These are phyloP conservation scores for Parapristionchus giblindavisi DNA, from an alignment of 2,888 invertebrate species.

Conservation along the genomic window DNA sequence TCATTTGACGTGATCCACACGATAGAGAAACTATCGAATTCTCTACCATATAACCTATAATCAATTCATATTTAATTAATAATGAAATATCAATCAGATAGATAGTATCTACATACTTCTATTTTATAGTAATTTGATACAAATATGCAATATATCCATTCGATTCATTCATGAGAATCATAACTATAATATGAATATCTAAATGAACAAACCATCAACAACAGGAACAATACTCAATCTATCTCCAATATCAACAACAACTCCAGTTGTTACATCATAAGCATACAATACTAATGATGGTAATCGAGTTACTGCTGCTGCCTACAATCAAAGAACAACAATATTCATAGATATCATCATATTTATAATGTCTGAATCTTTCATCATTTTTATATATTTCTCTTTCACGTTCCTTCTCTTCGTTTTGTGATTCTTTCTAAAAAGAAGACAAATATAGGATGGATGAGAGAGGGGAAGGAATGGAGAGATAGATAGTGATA, in stretches of 20 bases:
- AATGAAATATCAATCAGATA: neutral
- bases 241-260: conserved; percentile 76
- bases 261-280: conserved; percentile 75
- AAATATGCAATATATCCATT: neutral
- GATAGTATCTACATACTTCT: too few species aligned
- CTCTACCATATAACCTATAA: conserved; percentile 72
- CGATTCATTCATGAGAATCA: neutral
- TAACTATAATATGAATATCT: neutral
- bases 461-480: neutral
- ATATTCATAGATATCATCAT: too few species aligned
- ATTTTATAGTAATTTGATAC: too few species aligned
- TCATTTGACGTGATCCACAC: conserved; percentile 74
- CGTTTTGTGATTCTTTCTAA: neutral
- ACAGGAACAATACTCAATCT: conserved; percentile 75
- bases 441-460: neutral
- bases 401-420: too few species aligned
- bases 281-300: conserved; percentile 75
- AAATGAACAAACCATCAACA: conserved; percentile 73
- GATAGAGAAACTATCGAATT: conserved; percentile 74
- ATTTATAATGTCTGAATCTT: too few species aligned
- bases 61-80: neutral
- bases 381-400: too few species aligned
- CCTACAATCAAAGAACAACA: conserved; percentile 40
- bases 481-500: conserved; percentile 13
- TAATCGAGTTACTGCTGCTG: conserved; percentile 74